Evolutionary conservation across 2,113 vertebrate genomes (phyloP), one percentile per base, ranked within the genome.

Genomic region (Aviceda subcristata): DNA sequence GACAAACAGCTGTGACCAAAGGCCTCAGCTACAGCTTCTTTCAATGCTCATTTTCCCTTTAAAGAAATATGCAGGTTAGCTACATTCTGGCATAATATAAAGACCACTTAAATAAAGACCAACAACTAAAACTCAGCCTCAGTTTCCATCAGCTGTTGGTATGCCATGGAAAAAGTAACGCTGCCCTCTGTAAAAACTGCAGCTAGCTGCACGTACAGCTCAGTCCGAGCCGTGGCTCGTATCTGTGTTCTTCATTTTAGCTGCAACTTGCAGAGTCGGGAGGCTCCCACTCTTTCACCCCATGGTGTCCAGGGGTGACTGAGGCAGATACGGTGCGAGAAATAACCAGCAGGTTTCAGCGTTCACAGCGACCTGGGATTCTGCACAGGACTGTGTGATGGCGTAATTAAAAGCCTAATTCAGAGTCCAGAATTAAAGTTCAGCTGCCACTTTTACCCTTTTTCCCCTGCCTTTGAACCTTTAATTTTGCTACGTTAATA

Each of bases 241-340:
- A 38, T 45, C 60, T 43, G n/a, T 72, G 19, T 63, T 91, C 60
- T 39, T 76, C 23, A 15, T 76, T 94, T 80, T 67, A n/a, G 30
- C 50, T 86, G 74, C 2, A 13, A 24, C 32, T 72, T 41, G 23
- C 3, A 3, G 62, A 68, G 62, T 24, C 8, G 1, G 34, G 78
- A 88, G 75, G 60, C 59, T 92, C 46, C 59, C 23, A 24, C 36
- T 71, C 57, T 83, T 74, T 71, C 50, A 56, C 76, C 10, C 43
- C 32, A 2, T 1, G 1, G 34, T 8, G 15, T 60, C 48, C 19
- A 8, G 55, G 66, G 30, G 82, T n/a, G 80, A 18, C 57, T 46
- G 45, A 36, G 63, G 41, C 71, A 83, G 50, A 62, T 46, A 83
- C 2, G 3, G 34, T 0, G 0, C 0, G 0, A 75, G 41, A 53